Base-by-base conservation (phyloP, 2,113 vertebrate genomes). In the Nothocercus julius region DNA sequence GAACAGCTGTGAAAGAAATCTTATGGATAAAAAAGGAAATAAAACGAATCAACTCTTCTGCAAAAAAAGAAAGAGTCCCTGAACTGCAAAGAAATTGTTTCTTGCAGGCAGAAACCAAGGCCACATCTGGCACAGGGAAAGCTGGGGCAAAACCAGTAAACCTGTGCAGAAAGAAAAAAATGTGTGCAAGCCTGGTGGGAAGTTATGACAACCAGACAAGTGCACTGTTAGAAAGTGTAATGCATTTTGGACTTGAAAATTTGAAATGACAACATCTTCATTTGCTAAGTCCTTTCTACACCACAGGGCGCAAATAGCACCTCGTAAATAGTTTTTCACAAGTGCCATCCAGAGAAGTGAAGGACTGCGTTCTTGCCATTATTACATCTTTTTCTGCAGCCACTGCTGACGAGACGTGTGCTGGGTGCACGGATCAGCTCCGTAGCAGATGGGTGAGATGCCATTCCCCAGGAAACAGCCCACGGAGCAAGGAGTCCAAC, bases 361-460 rank as follows among this genome's bases (percentile, higher is more conserved):
- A 84, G 47, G 68, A 21, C 25, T 10, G 13, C 9, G 30, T 79
- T 27, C 38, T 62, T 19, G 28, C 28, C 3, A 1, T 36, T 72
- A 5, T 78, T 47, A 64, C 51, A 58, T 83, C 49, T 11, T 53
- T 9, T 77, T 59, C 9, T 51, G 51, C 85, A 59, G 10, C 9
- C 0, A 0, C 18, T 51, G 69, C 14, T 27, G n/a, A 54, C 73
- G 28, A 56, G 22, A 28, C 7, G 7, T 21, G 44, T 8, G 13
- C 0, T 2, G 28, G 22, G 49, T 1, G n/a, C 69, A 56, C 22
- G 34, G 67, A 30, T 20, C 38, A 3, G 13, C 49, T 96, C 18
- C 36, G 24, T 24, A 9, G 32, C 10, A 19, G 82, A 32, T 11
- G 38, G 64, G 34, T 14, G 42, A 83, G 62, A n/a, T 21, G 20